These are phyloP conservation scores for Tridacna crocea DNA, from an alignment of 2,888 invertebrate species.

Conservation along the genomic window DNA sequence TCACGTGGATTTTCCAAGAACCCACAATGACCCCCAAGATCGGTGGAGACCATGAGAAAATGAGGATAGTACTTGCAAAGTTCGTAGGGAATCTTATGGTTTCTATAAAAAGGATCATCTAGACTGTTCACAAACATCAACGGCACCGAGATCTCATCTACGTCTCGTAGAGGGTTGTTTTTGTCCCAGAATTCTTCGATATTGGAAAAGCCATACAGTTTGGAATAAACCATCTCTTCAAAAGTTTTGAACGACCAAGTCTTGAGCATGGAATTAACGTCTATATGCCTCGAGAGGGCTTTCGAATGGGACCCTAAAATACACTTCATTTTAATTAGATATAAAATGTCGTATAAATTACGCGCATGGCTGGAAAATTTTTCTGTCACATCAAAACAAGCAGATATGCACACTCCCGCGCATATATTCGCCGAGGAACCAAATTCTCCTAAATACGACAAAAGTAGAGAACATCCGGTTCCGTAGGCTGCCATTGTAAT, in stretches of 20 bases:
- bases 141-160: slow-evolving; percentile 79
- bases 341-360: slow-evolving; percentile 69
- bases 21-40: slow-evolving; percentile 80
- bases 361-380: slow-evolving; percentile 52
- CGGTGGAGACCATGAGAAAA: slow-evolving; percentile 75
- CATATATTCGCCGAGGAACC: slow-evolving; percentile 76
- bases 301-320: slow-evolving; percentile 69
- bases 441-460: slow-evolving; percentile 81
- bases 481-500: slow-evolving; percentile 76
- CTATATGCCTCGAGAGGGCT: slow-evolving; percentile 67
- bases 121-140: slow-evolving; percentile 77
- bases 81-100: slow-evolving; percentile 74
- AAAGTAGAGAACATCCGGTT: slow-evolving; percentile 74
- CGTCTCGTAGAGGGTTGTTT: slow-evolving; percentile 79
- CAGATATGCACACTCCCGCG: slow-evolving; percentile 77
- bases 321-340: slow-evolving; percentile 68
- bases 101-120: slow-evolving; percentile 78
- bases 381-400: slow-evolving; percentile 67
- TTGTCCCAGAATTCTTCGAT: slow-evolving; percentile 79
- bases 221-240: slow-evolving; percentile 70
- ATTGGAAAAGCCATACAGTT: slow-evolving; percentile 62
- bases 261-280: slow-evolving; percentile 65
- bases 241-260: slow-evolving; percentile 68
- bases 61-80: slow-evolving; percentile 79
- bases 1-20: slow-evolving; percentile 71